Percentiles rank a stretch among this genome's conserved stretches.
These are phyloP conservation scores for Psittacus erithacus DNA, from an alignment of 2,113 vertebrate species.

Conservation along the genomic window DNA sequence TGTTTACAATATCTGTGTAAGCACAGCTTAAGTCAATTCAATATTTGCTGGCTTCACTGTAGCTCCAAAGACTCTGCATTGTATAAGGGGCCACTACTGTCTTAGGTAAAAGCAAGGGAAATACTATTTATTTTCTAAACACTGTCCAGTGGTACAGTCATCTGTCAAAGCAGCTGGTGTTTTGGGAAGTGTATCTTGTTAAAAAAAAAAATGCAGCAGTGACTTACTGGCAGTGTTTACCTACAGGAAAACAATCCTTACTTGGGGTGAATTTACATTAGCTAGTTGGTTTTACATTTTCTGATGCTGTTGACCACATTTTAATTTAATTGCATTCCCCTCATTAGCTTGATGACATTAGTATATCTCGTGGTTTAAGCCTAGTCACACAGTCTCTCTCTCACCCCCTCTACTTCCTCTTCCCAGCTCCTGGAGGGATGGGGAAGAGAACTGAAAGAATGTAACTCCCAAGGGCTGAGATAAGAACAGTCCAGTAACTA, in stretches of 20 bases:
- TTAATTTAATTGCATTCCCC: not conserved
- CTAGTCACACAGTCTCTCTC: no score
- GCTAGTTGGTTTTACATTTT: not conserved
- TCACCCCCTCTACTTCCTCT: no score
- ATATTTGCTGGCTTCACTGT: not conserved
- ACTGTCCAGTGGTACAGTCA: not conserved
- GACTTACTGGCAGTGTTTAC: not conserved
- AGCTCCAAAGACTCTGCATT: not conserved
- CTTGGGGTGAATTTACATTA: not conserved
- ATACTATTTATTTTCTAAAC: slow-evolving; percentile 11
- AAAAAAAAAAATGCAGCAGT: not conserved
- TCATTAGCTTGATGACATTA: not conserved
- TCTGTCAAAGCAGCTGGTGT: not conserved
- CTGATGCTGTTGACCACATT: not conserved
- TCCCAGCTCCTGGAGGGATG: no score
- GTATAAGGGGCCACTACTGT: not conserved
- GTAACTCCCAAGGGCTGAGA: no score
- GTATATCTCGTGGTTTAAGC: no score
- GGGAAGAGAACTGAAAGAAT: no score
- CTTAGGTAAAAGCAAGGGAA: not conserved
- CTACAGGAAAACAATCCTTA: not conserved
- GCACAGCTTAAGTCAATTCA: not conserved
- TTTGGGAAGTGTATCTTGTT: not conserved
- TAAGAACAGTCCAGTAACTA: no score
- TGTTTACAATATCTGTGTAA: not conserved